Conservation (phyloP, 35 echinoderm and acorn worm species). For the Holothuria glaberrima region DNA sequence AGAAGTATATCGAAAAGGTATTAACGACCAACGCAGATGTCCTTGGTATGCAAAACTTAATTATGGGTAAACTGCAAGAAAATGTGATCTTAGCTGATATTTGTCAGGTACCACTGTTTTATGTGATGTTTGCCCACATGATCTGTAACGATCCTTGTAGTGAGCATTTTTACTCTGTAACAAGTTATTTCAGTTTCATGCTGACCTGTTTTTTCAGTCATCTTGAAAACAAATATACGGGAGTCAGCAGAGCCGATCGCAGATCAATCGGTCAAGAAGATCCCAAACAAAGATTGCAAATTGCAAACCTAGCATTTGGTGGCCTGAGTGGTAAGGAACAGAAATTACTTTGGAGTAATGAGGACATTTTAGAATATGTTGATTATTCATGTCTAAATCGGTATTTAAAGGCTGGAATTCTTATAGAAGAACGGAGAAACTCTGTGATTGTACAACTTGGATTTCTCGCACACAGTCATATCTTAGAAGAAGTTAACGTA, state of each 20-base stretch:
- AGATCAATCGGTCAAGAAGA: no score
- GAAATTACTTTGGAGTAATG: neutral
- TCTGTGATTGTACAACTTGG: neutral
- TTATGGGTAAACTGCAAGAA: no score
- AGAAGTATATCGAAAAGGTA: no score
- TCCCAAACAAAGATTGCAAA: neutral
- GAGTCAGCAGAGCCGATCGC: neutral
- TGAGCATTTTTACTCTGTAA: neutral
- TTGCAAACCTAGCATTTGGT: neutral
- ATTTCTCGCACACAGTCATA: neutral
- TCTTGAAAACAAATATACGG: neutral
- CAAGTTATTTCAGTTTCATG: neutral
- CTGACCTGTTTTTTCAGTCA: neutral
- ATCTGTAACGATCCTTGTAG: neutral
- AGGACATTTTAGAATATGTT: neutral
- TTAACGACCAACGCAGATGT: no score
- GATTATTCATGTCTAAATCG: neutral
- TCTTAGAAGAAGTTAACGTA: neutral
- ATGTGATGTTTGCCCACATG: neutral
- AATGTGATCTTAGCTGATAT: neutral
- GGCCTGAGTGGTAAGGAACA: neutral
- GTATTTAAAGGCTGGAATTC: neutral
- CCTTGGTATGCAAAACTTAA: no score
- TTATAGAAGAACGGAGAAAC: neutral
- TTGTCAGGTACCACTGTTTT: conserved; percentile 9